phyloP scores from a whole-genome alignment of 1,140 invertebrate species.

The Anoplolepis gracilipes region DNA sequence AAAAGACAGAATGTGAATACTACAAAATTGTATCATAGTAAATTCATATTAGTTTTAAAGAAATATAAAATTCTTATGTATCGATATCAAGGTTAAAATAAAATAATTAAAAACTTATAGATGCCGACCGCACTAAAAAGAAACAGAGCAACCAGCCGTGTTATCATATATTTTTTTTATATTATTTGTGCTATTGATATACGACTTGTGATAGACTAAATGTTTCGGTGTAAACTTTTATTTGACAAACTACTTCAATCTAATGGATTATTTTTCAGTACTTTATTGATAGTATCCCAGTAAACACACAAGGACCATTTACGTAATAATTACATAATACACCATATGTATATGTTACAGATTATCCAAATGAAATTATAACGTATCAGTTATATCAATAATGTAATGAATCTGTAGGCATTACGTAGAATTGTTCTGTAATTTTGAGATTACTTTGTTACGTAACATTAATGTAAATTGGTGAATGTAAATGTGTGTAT shows the following conservation, averaged over 20 bases:
- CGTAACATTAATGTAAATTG: too few relatives aligned
- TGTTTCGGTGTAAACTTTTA: neutral
- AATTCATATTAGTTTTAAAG: too few relatives aligned
- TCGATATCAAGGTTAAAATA: neutral
- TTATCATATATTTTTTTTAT: neutral
- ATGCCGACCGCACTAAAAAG: neutral
- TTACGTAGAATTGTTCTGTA: too few relatives aligned
- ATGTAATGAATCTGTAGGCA: too few relatives aligned
- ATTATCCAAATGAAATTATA: too few relatives aligned
- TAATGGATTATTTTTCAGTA: neutral
- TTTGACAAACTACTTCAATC: neutral
- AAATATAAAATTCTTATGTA: too few relatives aligned
- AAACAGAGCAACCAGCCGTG: neutral
- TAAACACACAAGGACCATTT: slow-evolving; percentile 6
- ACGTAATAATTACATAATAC: neutral
- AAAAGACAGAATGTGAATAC: too few relatives aligned
- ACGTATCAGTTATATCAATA: too few relatives aligned
- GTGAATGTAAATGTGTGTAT: too few relatives aligned
- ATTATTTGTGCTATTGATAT: neutral
- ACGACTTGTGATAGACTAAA: neutral
- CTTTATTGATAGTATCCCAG: neutral
- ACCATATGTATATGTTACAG: too few relatives aligned
- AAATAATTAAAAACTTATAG: slow-evolving; percentile 25
- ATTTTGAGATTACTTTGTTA: too few relatives aligned
- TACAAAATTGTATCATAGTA: too few relatives aligned